Conservation (phyloP, 2,888 invertebrate species). For the Micoletzkya japonica region DNA sequence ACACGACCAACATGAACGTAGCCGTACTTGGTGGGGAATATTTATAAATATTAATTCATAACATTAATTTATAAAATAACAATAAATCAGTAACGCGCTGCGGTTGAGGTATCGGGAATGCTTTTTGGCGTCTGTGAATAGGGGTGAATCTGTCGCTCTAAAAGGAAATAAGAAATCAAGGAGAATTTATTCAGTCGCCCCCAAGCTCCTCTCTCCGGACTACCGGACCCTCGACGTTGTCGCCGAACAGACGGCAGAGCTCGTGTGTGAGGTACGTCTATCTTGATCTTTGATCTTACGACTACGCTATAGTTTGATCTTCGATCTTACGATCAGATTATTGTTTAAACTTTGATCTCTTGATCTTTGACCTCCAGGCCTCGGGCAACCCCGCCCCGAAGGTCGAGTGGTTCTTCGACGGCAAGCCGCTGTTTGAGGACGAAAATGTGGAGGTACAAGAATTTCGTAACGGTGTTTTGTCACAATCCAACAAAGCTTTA, state of each 20-base stretch:
- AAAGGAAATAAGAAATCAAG: too few relatives aligned
- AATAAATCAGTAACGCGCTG: too few relatives aligned
- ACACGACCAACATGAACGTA: slow-evolving; percentile 70
- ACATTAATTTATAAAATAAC: neutral
- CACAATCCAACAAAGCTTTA: too few relatives aligned
- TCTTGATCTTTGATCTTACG: slow-evolving; percentile 38
- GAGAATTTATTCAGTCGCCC: slow-evolving; percentile 68
- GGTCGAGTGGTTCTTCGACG: slow-evolving; percentile 52
- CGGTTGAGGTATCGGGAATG: too few relatives aligned
- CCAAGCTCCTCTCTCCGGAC: slow-evolving; percentile 64
- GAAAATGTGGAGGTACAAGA: slow-evolving; percentile 36
- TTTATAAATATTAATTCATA: neutral
- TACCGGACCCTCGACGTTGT: slow-evolving; percentile 61
- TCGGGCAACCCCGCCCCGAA: slow-evolving; percentile 34
- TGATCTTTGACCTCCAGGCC: slow-evolving; percentile 1
- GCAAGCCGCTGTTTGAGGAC: slow-evolving; percentile 39
- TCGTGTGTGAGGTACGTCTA: slow-evolving; percentile 64
- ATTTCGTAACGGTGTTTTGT: too few relatives aligned
- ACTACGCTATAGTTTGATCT: slow-evolving; percentile 27
- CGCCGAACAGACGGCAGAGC: slow-evolving; percentile 64
- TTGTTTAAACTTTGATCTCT: slow-evolving; percentile 61
- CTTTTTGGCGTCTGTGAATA: too few relatives aligned
- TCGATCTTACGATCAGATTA: slow-evolving; percentile 5
- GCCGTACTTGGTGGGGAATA: slow-evolving; percentile 64
- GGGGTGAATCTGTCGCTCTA: too few relatives aligned